These are phyloP conservation scores for Aptenodytes patagonicus DNA, from an alignment of 2,113 vertebrate genomes.

Conservation along the genomic window DNA sequence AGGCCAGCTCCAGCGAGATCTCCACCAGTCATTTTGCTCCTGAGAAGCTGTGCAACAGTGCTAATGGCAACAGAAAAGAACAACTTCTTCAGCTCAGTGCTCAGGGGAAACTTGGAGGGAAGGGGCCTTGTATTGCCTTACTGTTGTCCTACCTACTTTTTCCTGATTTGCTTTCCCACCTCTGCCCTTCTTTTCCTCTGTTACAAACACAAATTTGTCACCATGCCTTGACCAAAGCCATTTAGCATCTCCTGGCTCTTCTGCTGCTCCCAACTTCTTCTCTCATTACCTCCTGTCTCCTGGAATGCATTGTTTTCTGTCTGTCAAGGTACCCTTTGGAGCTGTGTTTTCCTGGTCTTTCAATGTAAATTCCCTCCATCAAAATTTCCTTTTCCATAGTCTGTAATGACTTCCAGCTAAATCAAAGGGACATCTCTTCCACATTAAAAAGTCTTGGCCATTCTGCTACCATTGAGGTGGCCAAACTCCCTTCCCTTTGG, in stretches of 20 bases:
- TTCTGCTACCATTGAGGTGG: rapidly evolving
- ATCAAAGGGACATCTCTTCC: not conserved
- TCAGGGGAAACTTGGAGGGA: not conserved
- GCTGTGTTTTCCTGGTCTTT: not conserved
- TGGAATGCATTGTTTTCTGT: not conserved
- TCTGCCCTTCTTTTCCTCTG: not conserved
- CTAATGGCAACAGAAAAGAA: not conserved
- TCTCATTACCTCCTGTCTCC: not conserved
- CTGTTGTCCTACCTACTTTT: not conserved
- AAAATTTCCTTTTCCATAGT: not conserved
- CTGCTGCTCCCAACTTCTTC: not conserved
- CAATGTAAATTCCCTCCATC: not conserved
- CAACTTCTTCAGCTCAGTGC: not conserved
- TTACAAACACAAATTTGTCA: not conserved
- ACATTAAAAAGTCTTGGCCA: not conserved
- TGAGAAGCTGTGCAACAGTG: not conserved
- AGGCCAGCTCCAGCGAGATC: rapidly evolving
- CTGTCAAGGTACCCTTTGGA: not conserved
- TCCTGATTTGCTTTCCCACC: not conserved
- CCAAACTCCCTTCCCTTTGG: not conserved
- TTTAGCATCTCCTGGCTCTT: not conserved
- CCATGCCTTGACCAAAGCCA: not conserved
- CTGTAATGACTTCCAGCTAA: not conserved
- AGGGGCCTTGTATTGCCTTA: not conserved
- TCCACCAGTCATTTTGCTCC: not conserved